phyloP scores from a whole-genome alignment of 2,797 vertebrate species.

The Anguilla obscura region DNA sequence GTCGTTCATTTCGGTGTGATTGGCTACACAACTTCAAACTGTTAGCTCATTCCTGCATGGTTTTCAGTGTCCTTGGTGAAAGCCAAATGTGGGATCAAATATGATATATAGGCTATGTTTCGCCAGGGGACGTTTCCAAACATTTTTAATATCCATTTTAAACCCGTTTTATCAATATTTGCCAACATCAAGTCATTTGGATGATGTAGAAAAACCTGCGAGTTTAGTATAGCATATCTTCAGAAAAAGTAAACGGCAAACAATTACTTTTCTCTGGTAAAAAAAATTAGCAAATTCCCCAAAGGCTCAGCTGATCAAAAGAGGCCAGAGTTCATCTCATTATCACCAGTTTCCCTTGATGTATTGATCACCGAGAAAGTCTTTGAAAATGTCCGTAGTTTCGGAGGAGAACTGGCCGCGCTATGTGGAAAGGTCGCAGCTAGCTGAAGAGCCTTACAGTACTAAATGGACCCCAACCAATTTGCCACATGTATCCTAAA shows the following conservation, averaged over 20 bases:
- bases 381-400: not conserved
- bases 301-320: not conserved
- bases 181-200: not conserved
- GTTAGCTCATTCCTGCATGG: not conserved
- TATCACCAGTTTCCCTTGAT: constrained; percentile 1
- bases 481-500: not conserved
- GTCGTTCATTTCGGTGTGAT: not conserved
- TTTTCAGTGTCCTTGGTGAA: not conserved
- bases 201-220: not conserved
- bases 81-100: not conserved
- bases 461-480: not conserved
- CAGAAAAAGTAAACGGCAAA: not conserved
- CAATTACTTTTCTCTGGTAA: not conserved
- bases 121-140: not conserved
- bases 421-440: not conserved
- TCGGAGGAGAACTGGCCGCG: not conserved
- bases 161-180: not conserved
- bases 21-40: not conserved
- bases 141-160: not conserved
- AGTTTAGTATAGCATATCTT: not conserved
- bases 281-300: not conserved
- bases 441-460: not conserved
- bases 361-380: not conserved
- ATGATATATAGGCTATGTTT: not conserved
- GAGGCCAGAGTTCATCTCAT: not conserved